Conservation (phyloP, 2,797 vertebrate genomes). For the Chiloscyllium punctatum region DNA sequence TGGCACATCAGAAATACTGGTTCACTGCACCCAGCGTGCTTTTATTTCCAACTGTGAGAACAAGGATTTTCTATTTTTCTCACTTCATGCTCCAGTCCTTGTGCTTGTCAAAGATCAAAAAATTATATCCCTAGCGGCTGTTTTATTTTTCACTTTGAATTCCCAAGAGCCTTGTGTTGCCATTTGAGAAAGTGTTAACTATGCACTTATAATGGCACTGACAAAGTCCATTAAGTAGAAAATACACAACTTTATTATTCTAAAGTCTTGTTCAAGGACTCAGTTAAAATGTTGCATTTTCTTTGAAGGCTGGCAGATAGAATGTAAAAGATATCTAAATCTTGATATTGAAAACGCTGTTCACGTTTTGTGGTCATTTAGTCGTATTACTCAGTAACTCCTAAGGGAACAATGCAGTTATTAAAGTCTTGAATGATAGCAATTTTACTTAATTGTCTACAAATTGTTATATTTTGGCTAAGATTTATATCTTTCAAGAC, state of each 20-base stretch:
- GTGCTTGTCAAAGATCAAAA: slow-evolving; percentile 11
- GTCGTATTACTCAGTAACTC: not conserved
- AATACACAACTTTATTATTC: not conserved
- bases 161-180: not conserved
- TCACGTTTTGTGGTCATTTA: slow-evolving; percentile 6
- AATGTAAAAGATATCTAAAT: not conserved
- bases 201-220: not conserved
- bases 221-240: not conserved
- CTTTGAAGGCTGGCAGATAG: not conserved
- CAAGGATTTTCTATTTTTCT: slow-evolving; percentile 8
- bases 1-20: not conserved
- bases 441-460: slow-evolving; percentile 10
- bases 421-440: not conserved
- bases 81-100: slow-evolving; percentile 16
- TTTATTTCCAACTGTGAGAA: slow-evolving; percentile 27
- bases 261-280: not conserved
- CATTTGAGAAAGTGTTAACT: slow-evolving; percentile 1
- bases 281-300: not conserved
- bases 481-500: not conserved
- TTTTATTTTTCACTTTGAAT: not conserved
- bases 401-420: not conserved
- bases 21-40: not conserved
- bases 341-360: not conserved
- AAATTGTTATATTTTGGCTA: slow-evolving; percentile 14
- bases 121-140: not conserved